A percentile compares a stretch with the other conserved stretches of the same genome.
Conservation (phyloP, 2,888 invertebrate genomes). For the Troides helena region DNA sequence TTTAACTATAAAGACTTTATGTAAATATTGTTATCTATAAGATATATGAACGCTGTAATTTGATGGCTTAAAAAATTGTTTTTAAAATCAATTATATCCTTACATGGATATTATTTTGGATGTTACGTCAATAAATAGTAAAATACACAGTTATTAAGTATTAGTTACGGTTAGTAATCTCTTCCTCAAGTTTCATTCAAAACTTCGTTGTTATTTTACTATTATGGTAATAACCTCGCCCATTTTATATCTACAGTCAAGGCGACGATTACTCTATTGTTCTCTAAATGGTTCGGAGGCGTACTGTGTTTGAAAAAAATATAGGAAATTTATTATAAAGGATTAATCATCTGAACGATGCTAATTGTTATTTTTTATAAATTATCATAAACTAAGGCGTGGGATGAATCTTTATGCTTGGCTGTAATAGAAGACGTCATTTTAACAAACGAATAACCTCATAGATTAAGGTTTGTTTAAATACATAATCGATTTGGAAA, state of each 20-base stretch:
- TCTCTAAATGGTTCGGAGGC: constrained; percentile 42
- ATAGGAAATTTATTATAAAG: constrained; percentile 29
- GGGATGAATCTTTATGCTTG: constrained; percentile 25
- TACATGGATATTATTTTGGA: constrained; percentile 2
- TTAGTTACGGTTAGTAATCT: constrained; percentile 40
- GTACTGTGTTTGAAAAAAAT: constrained; percentile 12
- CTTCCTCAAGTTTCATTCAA: constrained; percentile 51
- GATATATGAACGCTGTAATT: too few relatives aligned
- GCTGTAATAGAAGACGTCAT: neutral
- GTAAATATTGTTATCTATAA: too few relatives aligned
- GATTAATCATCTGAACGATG: constrained; percentile 44
- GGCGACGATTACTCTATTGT: constrained; percentile 50
- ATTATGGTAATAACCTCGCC: constrained; percentile 54
- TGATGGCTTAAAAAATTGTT: neutral
- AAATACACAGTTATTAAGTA: constrained; percentile 28
- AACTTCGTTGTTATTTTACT: constrained; percentile 47
- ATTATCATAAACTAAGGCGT: constrained; percentile 38
- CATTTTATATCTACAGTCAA: constrained; percentile 61
- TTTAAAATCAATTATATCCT: neutral
- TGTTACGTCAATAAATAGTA: constrained; percentile 14
- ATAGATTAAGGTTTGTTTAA: neutral
- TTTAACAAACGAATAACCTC: neutral
- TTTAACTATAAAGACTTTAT: too few relatives aligned
- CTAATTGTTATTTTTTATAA: constrained; percentile 47
- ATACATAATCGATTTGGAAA: neutral